Percentiles rank a stretch among this genome's conserved stretches.
Evolutionary conservation across 2,888 invertebrate species (phyloP).

Genomic region (Stenichneumon culpator): DNA sequence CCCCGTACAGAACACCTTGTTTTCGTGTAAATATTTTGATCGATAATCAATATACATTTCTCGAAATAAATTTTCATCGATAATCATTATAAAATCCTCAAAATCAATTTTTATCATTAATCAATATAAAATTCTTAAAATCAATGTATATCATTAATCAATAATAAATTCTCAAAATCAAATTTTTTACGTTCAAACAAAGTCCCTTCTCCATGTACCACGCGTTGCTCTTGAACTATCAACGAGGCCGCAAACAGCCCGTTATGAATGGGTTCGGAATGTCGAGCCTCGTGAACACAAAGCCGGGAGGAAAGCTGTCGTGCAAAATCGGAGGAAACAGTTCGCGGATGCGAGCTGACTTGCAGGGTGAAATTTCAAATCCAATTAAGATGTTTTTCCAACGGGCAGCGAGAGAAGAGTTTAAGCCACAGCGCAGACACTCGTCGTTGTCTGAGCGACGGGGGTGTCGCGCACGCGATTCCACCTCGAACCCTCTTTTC

Average conservation of each 20-base stretch:
- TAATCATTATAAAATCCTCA: too few relatives aligned
- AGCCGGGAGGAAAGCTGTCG: background rate
- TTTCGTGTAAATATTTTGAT: too few relatives aligned
- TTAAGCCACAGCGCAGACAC: constrained; percentile 9
- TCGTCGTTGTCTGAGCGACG: constrained; percentile 29
- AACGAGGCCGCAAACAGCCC: background rate
- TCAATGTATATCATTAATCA: too few relatives aligned
- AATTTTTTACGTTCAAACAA: background rate
- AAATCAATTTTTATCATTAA: background rate
- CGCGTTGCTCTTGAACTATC: background rate
- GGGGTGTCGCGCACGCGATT: constrained; percentile 13
- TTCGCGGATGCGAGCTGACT: constrained; percentile 41
- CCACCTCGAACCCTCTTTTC: constrained; percentile 33
- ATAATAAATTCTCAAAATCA: background rate
- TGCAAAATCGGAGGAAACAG: constrained; percentile 1
- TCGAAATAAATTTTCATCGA: too few relatives aligned
- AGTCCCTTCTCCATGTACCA: too few relatives aligned
- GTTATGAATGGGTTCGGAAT: background rate
- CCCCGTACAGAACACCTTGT: too few relatives aligned
- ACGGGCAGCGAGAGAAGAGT: constrained; percentile 17
- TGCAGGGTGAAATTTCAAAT: constrained; percentile 67
- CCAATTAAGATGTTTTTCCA: constrained; percentile 82
- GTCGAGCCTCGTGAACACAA: background rate
- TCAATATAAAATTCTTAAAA: background rate
- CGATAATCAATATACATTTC: too few relatives aligned